Conservation (phyloP, 2,113 vertebrate genomes). For the Thinocorus orbignyianus region DNA sequence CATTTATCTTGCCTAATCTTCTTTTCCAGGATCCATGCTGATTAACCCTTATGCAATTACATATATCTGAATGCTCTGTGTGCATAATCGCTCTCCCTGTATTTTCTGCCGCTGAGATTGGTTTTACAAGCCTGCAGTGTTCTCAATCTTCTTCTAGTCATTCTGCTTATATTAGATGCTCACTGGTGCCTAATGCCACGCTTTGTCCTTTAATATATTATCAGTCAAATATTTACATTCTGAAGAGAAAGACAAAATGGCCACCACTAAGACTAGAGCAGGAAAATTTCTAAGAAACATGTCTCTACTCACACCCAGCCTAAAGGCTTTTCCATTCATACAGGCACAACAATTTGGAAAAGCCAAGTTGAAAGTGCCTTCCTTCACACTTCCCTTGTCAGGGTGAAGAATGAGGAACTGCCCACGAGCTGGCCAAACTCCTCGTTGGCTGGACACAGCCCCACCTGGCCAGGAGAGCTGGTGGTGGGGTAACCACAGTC, state of each 20-base stretch:
- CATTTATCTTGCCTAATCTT: slow-evolving; percentile 54
- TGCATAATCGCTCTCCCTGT: slow-evolving; percentile 40
- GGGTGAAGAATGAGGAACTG: neutral
- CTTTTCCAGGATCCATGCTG: slow-evolving; percentile 39
- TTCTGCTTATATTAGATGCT: neutral
- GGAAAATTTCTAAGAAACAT: neutral
- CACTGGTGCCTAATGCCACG: neutral
- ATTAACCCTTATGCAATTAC: slow-evolving; percentile 51
- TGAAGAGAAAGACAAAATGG: neutral
- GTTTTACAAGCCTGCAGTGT: neutral
- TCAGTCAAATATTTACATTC: neutral
- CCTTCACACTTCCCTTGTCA: neutral
- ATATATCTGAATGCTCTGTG: slow-evolving; percentile 41
- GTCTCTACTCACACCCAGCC: neutral
- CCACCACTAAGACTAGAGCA: neutral
- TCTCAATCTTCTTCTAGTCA: slow-evolving; percentile 10
- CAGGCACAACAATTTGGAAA: neutral
- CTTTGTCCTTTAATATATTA: neutral
- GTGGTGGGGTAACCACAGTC: fast-evolving
- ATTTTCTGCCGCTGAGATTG: slow-evolving; percentile 4
- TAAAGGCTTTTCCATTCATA: neutral
- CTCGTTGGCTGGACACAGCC: neutral
- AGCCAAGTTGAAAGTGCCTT: neutral
- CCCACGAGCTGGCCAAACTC: neutral
- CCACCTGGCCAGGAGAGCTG: neutral